Conservation (phyloP, 2,113 vertebrate species). For the Prunella himalayana region DNA sequence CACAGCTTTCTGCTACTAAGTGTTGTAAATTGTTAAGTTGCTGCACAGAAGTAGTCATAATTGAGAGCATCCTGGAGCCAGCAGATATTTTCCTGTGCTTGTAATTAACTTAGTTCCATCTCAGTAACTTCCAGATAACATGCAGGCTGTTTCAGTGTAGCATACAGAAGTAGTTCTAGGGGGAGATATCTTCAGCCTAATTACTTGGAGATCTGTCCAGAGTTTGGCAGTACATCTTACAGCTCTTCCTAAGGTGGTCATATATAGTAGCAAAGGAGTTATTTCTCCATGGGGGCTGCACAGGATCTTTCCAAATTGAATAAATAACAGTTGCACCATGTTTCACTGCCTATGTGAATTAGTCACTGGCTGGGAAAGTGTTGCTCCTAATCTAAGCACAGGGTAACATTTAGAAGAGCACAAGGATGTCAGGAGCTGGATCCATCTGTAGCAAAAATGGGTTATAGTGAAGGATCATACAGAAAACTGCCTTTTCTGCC, state of each 20-base stretch:
- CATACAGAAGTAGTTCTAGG: not conserved
- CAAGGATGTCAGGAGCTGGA: not conserved
- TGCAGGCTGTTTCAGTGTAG: not conserved
- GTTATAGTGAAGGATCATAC: not conserved
- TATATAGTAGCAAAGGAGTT: not conserved
- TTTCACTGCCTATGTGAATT: not conserved
- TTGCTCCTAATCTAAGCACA: not conserved
- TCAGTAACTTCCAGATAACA: not conserved
- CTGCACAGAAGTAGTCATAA: not conserved
- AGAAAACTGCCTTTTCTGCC: not conserved
- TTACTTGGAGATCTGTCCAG: not conserved
- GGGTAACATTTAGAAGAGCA: not conserved
- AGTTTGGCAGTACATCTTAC: not conserved
- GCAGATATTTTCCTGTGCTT: not conserved
- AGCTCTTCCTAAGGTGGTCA: not conserved
- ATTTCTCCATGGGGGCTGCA: not conserved
- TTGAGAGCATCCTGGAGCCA: not conserved
- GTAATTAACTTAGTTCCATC: not conserved
- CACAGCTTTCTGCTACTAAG: not conserved
- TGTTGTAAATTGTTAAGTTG: not conserved
- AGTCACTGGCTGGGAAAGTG: not conserved
- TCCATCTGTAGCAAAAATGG: not conserved
- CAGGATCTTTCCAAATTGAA: not conserved
- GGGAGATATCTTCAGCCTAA: not conserved
- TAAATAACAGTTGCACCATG: not conserved